Evolutionary conservation across 2,888 invertebrate genomes (phyloP).

Genomic region (Therioaphis trifolii): DNA sequence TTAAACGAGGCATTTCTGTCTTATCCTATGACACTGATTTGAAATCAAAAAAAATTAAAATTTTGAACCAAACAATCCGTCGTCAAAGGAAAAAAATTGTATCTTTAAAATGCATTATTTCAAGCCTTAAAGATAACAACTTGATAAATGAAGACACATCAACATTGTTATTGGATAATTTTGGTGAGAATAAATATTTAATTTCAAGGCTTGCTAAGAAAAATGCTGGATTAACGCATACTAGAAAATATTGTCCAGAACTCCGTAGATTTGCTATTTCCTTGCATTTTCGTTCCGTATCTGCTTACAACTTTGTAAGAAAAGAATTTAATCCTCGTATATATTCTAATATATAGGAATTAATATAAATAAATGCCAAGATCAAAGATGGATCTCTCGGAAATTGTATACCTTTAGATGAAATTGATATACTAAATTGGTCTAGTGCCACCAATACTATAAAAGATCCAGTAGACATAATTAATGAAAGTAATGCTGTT

Average conservation of each 20-base stretch:
- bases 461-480: background rate
- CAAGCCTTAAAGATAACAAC: background rate
- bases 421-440: conserved; percentile 26
- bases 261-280: conserved; percentile 15
- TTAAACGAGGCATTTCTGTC: background rate
- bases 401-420: conserved; percentile 50
- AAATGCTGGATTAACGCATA: background rate
- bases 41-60: conserved; percentile 8
- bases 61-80: too few species aligned
- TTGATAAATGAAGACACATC: background rate
- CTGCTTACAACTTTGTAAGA: conserved; percentile 24
- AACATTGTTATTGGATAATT: too few species aligned
- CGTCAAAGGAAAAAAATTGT: conserved; percentile 9
- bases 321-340: conserved; percentile 38
- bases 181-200: conserved; percentile 17
- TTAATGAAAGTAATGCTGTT: conserved; percentile 14
- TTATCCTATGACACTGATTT: background rate
- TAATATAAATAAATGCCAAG: conserved; percentile 32
- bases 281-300: background rate
- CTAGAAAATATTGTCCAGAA: background rate
- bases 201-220: background rate
- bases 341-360: too few species aligned
- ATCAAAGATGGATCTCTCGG: conserved; percentile 21
- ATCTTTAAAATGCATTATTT: background rate
- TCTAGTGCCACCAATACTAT: background rate